Evolutionary conservation across 2,113 vertebrate species (phyloP).

Genomic region (Leptobrachium ailaonicum): DNA sequence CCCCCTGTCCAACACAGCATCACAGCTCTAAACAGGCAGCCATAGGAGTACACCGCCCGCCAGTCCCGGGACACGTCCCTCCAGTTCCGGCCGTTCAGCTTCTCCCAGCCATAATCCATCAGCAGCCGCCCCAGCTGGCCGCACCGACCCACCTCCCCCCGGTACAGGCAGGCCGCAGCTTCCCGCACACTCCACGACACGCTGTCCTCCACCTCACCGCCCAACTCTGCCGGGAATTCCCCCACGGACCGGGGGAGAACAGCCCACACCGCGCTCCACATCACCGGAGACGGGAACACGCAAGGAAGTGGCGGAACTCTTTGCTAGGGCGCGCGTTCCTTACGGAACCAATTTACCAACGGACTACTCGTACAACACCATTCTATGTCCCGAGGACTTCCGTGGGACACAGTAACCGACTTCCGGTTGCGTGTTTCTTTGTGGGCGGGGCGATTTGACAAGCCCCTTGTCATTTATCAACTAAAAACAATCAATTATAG

Average conservation of each 20-base stretch:
- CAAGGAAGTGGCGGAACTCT: too few species aligned
- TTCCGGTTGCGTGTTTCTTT: too few species aligned
- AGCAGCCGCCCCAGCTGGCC: slow-evolving; percentile 67
- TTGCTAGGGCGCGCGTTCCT: too few species aligned
- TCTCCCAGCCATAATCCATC: slow-evolving; percentile 86
- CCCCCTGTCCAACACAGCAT: slow-evolving; percentile 64
- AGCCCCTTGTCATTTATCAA: too few species aligned
- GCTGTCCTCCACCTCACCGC: slow-evolving; percentile 66
- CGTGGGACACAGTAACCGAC: too few species aligned
- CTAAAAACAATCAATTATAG: too few species aligned
- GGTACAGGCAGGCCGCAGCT: slow-evolving; percentile 67
- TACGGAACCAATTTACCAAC: too few species aligned
- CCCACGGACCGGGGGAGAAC: slow-evolving; percentile 65
- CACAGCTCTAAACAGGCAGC: slow-evolving; percentile 81
- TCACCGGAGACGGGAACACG: too few species aligned
- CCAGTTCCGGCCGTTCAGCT: slow-evolving; percentile 82
- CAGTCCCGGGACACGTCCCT: slow-evolving; percentile 79
- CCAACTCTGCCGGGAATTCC: slow-evolving; percentile 65
- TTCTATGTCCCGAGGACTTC: too few species aligned
- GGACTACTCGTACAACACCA: too few species aligned
- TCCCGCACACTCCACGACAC: slow-evolving; percentile 62
- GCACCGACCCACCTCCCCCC: neutral
- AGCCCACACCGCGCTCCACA: slow-evolving; percentile 63
- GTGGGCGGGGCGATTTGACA: too few species aligned
- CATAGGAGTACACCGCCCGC: slow-evolving; percentile 79